Evolutionary conservation across 2,797 vertebrate genomes (phyloP).

Genomic region (Chrosomus eos): DNA sequence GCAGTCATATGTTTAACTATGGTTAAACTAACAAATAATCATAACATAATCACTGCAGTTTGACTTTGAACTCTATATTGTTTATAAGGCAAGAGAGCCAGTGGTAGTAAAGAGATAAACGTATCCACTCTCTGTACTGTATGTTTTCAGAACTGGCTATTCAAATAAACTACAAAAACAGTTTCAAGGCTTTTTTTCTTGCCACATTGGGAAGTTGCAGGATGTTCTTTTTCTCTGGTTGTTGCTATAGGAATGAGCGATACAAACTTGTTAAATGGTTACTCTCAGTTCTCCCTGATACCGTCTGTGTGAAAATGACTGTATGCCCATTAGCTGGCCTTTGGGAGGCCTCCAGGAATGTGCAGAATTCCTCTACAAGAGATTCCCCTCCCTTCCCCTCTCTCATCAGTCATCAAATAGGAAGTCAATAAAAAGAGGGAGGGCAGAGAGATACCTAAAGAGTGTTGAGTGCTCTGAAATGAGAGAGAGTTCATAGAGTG

Average conservation of each 20-base stretch:
- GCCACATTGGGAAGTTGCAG: not conserved
- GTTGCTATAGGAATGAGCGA: constrained; percentile 67
- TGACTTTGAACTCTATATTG: constrained; percentile 15
- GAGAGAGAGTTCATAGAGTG: not conserved
- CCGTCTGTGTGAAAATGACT: constrained; percentile 47
- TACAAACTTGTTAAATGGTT: constrained; percentile 61
- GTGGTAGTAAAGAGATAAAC: not conserved
- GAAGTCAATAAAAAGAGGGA: constrained; percentile 46
- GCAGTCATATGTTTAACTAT: too few species aligned
- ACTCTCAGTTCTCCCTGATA: constrained; percentile 25
- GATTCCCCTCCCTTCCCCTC: constrained; percentile 19
- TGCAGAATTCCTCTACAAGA: constrained; percentile 53
- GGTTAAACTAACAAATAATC: not conserved
- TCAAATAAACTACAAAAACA: not conserved
- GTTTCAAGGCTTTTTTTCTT: not conserved
- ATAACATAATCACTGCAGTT: not conserved
- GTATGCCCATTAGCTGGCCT: constrained; percentile 40
- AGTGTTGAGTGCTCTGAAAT: not conserved
- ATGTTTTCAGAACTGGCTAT: not conserved
- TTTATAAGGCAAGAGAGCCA: not conserved
- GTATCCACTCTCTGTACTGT: not conserved
- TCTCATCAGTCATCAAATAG: constrained; percentile 22
- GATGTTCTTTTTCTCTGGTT: not conserved
- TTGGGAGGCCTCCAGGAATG: constrained; percentile 58
- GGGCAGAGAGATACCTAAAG: constrained; percentile 1